Conservation (phyloP, 2,888 invertebrate genomes). For the Saturnia pavonia region DNA sequence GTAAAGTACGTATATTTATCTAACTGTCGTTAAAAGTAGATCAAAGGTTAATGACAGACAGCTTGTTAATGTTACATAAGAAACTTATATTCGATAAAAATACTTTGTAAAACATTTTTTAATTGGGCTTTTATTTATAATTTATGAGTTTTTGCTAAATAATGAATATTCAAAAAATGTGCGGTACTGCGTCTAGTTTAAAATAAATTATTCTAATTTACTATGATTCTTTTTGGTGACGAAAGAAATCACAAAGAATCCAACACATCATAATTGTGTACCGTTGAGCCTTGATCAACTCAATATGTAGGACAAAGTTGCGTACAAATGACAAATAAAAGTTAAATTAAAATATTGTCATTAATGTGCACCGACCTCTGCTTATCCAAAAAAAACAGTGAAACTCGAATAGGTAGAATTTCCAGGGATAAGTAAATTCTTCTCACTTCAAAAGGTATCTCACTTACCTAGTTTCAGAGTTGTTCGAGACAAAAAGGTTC, state of each 20-base stretch:
- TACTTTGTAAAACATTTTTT: not conserved
- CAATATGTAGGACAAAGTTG: not conserved
- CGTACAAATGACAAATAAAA: not conserved
- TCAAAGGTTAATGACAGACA: constrained; percentile 12
- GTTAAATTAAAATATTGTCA: not conserved
- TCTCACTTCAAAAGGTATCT: no score
- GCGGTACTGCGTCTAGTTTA: no score
- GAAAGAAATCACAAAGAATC: not conserved
- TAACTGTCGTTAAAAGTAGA: constrained; percentile 11
- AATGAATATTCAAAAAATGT: no score
- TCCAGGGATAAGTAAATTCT: no score
- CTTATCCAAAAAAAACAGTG: not conserved
- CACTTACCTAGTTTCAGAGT: no score
- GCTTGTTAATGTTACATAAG: not conserved
- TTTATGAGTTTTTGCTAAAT: not conserved
- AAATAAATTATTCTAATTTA: no score
- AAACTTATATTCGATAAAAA: not conserved
- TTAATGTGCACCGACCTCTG: not conserved
- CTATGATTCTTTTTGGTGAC: not conserved
- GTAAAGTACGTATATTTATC: constrained; percentile 10
- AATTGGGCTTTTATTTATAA: not conserved
- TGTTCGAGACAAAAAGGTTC: no score
- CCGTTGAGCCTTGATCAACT: no score
- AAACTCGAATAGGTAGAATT: no score
- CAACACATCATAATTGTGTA: no score